Conservation (phyloP, 92 coral and sea anemone species). For the Anthopleura xanthogrammica region DNA sequence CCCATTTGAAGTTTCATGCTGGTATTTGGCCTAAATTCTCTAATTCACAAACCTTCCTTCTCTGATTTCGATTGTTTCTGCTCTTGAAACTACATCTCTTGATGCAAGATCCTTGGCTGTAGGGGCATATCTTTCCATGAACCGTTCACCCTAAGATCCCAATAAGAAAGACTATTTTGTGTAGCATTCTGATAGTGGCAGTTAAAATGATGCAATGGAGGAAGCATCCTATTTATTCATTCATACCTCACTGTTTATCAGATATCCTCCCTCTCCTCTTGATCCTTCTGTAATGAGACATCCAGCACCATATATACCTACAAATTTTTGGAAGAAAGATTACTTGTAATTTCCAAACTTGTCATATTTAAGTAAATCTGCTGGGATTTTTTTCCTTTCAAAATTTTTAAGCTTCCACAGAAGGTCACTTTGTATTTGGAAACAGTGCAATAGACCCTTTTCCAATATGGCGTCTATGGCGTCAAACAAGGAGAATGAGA, state of each 20-base stretch:
- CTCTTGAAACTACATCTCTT: constrained; percentile 94
- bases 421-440: no score
- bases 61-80: constrained; percentile 92
- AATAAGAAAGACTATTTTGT: not conserved
- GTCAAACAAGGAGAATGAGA: no score
- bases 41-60: constrained; percentile 77
- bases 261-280: constrained; percentile 96
- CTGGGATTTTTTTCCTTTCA: no score
- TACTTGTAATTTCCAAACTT: not conserved
- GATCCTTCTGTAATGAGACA: constrained; percentile 96
- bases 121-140: constrained; percentile 98
- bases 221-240: not conserved
- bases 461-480: no score
- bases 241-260: constrained; percentile 91
- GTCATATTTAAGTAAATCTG: no score
- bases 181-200: not conserved
- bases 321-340: not conserved
- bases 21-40: no score
- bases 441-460: no score
- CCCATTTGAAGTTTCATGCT: no score
- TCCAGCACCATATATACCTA: constrained; percentile 98
- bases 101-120: constrained; percentile 99
- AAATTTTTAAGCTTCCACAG: no score
- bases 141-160: constrained; percentile 82
- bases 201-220: not conserved